These are phyloP conservation scores for Hirtodrosophila cameraria DNA, from an alignment of 2,888 invertebrate species.

Conservation along the genomic window DNA sequence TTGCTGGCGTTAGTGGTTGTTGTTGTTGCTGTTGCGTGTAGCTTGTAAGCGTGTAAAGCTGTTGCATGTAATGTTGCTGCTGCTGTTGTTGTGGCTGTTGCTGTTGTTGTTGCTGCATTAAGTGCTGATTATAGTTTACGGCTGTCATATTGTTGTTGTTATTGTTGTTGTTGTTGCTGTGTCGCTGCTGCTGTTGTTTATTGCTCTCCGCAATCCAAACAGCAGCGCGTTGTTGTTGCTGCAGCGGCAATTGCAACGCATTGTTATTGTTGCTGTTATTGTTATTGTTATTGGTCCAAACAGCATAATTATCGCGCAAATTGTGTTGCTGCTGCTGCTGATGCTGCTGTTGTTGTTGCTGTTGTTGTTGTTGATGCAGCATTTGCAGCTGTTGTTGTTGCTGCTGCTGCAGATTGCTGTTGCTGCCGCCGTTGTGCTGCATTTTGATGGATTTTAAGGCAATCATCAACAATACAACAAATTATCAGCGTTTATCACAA, in stretches of 20 bases:
- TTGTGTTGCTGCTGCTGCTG: conserved; percentile 41
- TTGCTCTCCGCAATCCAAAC: conserved; percentile 63
- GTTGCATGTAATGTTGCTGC: conserved; percentile 51
- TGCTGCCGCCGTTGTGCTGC: conserved; percentile 62
- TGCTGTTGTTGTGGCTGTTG: conserved; percentile 47
- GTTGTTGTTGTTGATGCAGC: conserved; percentile 44
- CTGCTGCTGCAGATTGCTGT: conserved; percentile 38
- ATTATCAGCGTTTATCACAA: conserved; percentile 71
- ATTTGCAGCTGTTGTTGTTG: conserved; percentile 41
- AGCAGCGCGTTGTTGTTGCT: conserved; percentile 54
- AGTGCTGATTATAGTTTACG: conserved; percentile 69
- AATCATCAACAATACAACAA: conserved; percentile 69
- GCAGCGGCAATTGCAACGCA: conserved; percentile 38
- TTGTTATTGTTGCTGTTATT: conserved; percentile 32
- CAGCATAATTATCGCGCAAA: conserved; percentile 46
- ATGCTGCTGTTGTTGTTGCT: conserved; percentile 42
- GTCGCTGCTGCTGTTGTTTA: conserved; percentile 45
- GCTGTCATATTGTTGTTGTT: conserved; percentile 62
- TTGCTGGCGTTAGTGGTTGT: conserved; percentile 43
- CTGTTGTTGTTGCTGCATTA: conserved; percentile 58
- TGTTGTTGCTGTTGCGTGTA: conserved; percentile 50
- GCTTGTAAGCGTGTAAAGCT: conserved; percentile 9
- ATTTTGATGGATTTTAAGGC: conserved; percentile 66
- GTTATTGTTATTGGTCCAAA: conserved; percentile 54
- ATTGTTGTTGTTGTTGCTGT: conserved; percentile 48